Evolutionary conservation across 2,888 invertebrate species (phyloP), one percentile per base, ranked within the genome.

Genomic region (Euclidia mi): DNA sequence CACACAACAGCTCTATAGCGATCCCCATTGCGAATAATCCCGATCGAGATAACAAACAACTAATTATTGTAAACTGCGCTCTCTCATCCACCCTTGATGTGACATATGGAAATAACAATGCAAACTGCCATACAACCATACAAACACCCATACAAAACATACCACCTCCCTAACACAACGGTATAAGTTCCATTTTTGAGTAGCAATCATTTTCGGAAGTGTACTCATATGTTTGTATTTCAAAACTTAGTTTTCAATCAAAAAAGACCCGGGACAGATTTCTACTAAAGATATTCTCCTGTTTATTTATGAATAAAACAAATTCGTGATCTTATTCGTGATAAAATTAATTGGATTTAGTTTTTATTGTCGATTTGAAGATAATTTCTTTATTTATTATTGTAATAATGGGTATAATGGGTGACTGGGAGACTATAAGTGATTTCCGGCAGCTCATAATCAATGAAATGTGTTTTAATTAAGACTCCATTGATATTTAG

Each of bases 11-110:
- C 85, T 84, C 76, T 60, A 32, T 31, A 34, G 20, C 52, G 25
- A 68, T 78, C 58, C 55, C 55, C 59, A 75, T 82, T 73, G 84
- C 85, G 65, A 88, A 89, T 81, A 34, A 80, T 83, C 79, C 32
- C 7, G 65, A 74, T 74, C 76, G 66, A 81, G 87, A 89, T 89
- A 84, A 84, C 86, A 82, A 81, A 86, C 85, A 84, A 85, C 89
- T 90, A 90, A 90, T 90, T 90, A 90, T 86, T 82, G 81, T 80
- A 81, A 86, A 84, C 83, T 79, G 76, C 55, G 65, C 46, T 73
- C 74, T 76, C 76, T 82, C 84, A 78, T 79, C 83, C 78, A 71
- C 83, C 82, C 81, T 83, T 83, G 78, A 84, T 85, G 81, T 84
- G 82, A 85, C 87, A 84, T 85, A 85, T 82, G 80, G 71, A 78